Percentiles rank a stretch among this genome's conserved stretches.
These are phyloP conservation scores for Dicroscelio sp. DNA, from an alignment of 2,888 invertebrate species.

Conservation along the genomic window DNA sequence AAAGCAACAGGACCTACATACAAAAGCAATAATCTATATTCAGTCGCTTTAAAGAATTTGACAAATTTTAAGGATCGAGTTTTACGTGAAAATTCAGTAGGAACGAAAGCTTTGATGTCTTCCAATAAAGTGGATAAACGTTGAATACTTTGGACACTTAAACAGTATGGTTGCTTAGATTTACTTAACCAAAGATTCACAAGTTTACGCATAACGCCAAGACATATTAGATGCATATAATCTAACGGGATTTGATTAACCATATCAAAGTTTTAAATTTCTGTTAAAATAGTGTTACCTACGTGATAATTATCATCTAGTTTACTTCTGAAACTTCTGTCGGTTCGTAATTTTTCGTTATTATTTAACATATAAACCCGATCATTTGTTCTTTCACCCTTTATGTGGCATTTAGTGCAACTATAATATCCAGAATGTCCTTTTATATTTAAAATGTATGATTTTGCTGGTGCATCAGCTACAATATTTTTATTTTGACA, in stretches of 20 bases:
- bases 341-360: slow-evolving; percentile 42
- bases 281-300: slow-evolving; percentile 75
- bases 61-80: slow-evolving; percentile 53
- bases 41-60: slow-evolving; percentile 57
- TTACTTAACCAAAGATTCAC: slow-evolving; percentile 46
- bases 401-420: slow-evolving; percentile 80
- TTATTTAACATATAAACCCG: slow-evolving; percentile 71
- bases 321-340: slow-evolving; percentile 48
- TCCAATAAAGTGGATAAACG: slow-evolving; percentile 32
- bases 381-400: slow-evolving; percentile 69
- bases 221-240: no score
- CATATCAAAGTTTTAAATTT: slow-evolving; percentile 81
- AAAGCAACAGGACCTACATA: slow-evolving; percentile 63
- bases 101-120: slow-evolving; percentile 18
- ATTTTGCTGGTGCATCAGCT: slow-evolving; percentile 57
- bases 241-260: no score
- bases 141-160: slow-evolving; percentile 13
- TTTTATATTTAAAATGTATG: slow-evolving; percentile 52
- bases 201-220: slow-evolving; percentile 41
- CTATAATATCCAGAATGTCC: slow-evolving; percentile 65
- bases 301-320: slow-evolving; percentile 80
- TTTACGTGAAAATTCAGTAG: slow-evolving; percentile 63
- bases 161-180: slow-evolving; percentile 32
- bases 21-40: slow-evolving; percentile 56
- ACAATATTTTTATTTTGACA: slow-evolving; percentile 24